Evolutionary conservation across 2,888 invertebrate species (phyloP), one percentile per base, ranked within the genome.

Genomic region (Augiades crinisus): DNA sequence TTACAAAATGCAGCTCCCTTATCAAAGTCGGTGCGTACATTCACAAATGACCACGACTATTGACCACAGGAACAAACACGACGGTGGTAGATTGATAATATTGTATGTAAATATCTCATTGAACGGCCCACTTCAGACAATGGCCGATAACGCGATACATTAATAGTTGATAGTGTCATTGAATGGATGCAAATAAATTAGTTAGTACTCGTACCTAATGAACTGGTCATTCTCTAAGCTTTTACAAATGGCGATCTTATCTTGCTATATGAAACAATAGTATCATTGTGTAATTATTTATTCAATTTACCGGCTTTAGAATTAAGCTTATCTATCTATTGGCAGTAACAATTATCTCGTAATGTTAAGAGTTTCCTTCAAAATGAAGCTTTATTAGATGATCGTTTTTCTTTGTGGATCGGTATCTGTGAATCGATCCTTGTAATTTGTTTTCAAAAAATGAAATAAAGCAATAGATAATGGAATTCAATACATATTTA

Each of bases 91-190:
- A 8, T 31, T 41, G 49, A 49, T 49, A 49, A 49, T 49, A 41
- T 49, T 49, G 49, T 49, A 41, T 41, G 49, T 41, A 49, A 49
- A 49, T 49, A 49, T 21, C 31, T 40, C 49, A 49, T 49, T 49
- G 21, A 49, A 24, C 8, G 49, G 12, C 33, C 33, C 40, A 41
- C 33, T 49, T 49, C 47, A 33, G 49, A 49, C 49, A 49, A 49
- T 49, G 24, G 34, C 8, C n/a, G 49, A 49, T 49, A 41, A 8
- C 13, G 16, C 17, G 40, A 40, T 47, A 27, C 41, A 40, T 40
- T 47, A 34, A 40, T 41, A 41, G n/a, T 22, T 16, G 49, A 49
- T 17, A 40, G 6, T 1, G 16, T 24, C 40, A 41, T 49, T 41
- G 33, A 41, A 6, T 24, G 31, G 33, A 40, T 41, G 33, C 17